Conservation (phyloP, 2,797 vertebrate species). For the Chiloscyllium punctatum region DNA sequence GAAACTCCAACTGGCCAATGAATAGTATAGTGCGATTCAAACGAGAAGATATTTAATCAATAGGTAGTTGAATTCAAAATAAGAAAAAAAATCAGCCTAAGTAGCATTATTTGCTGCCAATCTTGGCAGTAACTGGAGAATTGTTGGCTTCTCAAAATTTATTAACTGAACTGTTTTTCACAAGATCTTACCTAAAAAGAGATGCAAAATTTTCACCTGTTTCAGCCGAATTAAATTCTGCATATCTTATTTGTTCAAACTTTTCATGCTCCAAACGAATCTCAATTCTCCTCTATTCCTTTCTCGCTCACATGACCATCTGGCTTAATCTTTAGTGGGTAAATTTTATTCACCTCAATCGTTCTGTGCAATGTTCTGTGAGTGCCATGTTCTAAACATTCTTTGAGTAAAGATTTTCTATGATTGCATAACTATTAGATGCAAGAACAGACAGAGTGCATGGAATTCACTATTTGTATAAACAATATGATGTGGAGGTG, state of each 20-base stretch:
- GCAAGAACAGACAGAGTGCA: background rate
- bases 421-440: background rate
- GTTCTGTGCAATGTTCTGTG: too few species aligned
- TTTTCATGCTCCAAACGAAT: too few species aligned
- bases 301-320: background rate
- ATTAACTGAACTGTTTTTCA: background rate
- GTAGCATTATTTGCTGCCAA: background rate
- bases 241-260: background rate
- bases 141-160: background rate
- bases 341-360: background rate
- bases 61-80: background rate
- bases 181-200: background rate
- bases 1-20: background rate
- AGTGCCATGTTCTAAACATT: too few species aligned
- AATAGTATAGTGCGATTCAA: background rate
- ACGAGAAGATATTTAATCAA: background rate
- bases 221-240: background rate
- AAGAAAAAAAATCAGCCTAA: background rate
- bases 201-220: background rate
- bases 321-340: too few species aligned
- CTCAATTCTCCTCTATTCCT: background rate
- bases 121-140: background rate
- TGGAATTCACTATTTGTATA: background rate
- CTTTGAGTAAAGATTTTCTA: background rate
- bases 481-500: background rate